Evolutionary conservation across 2,797 vertebrate genomes (phyloP).

Genomic region (Odontamblyopus lacepedii): DNA sequence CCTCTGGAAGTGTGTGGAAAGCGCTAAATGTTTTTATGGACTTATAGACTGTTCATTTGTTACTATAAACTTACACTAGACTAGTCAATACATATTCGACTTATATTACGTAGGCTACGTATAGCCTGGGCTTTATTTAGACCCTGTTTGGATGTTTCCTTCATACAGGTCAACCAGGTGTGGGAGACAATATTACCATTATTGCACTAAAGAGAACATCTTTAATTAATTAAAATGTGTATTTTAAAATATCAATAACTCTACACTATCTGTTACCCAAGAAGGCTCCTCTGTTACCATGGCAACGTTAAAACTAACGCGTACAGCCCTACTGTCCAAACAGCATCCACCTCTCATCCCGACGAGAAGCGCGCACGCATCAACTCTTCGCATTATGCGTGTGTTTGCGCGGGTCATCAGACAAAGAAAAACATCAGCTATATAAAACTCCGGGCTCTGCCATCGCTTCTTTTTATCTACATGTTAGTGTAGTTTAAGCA

Average conservation of each 20-base stretch:
- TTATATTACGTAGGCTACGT: background rate
- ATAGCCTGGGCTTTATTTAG: background rate
- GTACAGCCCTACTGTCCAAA: constrained; percentile 4
- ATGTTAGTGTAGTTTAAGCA: too few species aligned
- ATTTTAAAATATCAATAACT: background rate
- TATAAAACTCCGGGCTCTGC: background rate
- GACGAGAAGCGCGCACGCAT: background rate
- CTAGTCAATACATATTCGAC: background rate
- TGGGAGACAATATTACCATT: too few species aligned
- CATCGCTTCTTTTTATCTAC: background rate
- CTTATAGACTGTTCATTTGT: background rate
- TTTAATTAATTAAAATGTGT: too few species aligned
- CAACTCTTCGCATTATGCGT: background rate
- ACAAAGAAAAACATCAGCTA: background rate
- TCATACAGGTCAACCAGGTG: too few species aligned
- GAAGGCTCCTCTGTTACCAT: constrained; percentile 1
- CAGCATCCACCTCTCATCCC: background rate
- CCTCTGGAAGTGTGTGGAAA: background rate
- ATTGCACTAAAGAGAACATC: too few species aligned
- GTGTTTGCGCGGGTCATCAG: background rate
- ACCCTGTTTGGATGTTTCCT: background rate
- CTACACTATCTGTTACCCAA: background rate
- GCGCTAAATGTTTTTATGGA: background rate
- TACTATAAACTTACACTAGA: background rate
- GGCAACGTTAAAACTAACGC: constrained; percentile 3